phyloP scores from a whole-genome alignment of 2,113 vertebrate genomes.

The Eubucco bourcierii region DNA sequence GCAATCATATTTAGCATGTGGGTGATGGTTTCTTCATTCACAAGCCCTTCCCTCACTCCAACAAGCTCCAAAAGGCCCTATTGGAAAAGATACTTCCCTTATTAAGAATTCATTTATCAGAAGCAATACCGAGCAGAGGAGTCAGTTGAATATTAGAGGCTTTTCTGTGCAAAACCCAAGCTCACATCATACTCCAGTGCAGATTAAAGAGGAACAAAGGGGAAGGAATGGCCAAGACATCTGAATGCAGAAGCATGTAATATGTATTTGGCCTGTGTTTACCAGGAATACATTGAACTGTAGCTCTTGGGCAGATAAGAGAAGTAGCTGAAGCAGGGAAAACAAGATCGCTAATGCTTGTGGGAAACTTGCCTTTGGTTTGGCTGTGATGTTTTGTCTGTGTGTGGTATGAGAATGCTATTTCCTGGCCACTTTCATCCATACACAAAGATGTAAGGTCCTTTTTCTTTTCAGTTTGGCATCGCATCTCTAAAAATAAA shows the following conservation, averaged over 20 bases:
- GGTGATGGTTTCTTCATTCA: constrained; percentile 35
- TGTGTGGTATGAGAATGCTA: background rate
- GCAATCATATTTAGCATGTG: constrained; percentile 5
- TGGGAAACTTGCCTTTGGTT: constrained; percentile 35
- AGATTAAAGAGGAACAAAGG: constrained; percentile 16
- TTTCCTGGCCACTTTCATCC: constrained; percentile 18
- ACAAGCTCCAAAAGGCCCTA: background rate
- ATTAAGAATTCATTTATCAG: constrained; percentile 48
- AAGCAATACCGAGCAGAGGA: constrained; percentile 7
- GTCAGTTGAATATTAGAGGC: constrained; percentile 2
- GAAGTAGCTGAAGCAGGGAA: background rate
- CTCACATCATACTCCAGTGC: background rate
- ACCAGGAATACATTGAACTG: background rate
- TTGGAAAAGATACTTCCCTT: constrained; percentile 4
- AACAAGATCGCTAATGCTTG: background rate
- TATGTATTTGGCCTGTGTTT: constrained; percentile 9
- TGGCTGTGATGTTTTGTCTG: background rate
- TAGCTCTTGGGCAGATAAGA: background rate
- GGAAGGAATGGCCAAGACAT: constrained; percentile 6
- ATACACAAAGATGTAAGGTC: constrained; percentile 10
- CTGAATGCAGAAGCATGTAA: background rate
- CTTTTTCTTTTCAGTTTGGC: constrained; percentile 35
- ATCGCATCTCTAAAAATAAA: constrained; percentile 68
- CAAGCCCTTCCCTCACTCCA: constrained; percentile 7
- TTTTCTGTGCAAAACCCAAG: constrained; percentile 10